Conservation (phyloP, 2,888 invertebrate genomes). For the Lasius fuliginosus region DNA sequence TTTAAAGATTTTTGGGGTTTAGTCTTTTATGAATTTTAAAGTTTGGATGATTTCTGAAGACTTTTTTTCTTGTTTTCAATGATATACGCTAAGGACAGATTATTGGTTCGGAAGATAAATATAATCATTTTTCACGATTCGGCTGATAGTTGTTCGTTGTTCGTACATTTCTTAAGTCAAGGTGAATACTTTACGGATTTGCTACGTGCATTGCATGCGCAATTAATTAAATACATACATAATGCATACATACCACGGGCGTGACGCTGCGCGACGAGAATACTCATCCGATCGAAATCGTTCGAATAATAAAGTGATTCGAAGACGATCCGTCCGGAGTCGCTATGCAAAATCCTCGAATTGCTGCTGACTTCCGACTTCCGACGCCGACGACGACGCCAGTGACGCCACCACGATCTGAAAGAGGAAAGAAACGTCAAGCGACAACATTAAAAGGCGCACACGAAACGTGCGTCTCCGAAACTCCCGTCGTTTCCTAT, state of each 20-base stretch:
- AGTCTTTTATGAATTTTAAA: background rate
- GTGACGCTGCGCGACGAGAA: background rate
- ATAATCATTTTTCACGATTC: background rate
- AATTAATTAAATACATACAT: constrained; percentile 7
- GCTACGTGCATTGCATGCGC: background rate
- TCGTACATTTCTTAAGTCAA: background rate
- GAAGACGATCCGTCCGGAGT: background rate
- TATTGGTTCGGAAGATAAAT: background rate
- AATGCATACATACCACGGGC: background rate
- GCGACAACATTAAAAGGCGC: background rate
- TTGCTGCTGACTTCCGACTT: background rate
- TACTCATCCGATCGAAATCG: background rate
- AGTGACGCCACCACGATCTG: background rate
- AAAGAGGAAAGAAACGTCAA: background rate
- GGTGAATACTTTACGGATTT: background rate
- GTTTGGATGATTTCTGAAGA: background rate
- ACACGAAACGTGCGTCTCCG: background rate
- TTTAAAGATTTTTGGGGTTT: background rate
- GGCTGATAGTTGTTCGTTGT: background rate
- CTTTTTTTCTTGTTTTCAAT: background rate
- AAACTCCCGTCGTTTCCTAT: background rate
- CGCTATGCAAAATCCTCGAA: background rate
- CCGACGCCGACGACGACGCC: background rate
- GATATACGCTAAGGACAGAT: background rate
- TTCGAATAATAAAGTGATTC: background rate